Evolutionary conservation across 1,140 invertebrate species (phyloP).

Genomic region (Drosophila elegans): DNA sequence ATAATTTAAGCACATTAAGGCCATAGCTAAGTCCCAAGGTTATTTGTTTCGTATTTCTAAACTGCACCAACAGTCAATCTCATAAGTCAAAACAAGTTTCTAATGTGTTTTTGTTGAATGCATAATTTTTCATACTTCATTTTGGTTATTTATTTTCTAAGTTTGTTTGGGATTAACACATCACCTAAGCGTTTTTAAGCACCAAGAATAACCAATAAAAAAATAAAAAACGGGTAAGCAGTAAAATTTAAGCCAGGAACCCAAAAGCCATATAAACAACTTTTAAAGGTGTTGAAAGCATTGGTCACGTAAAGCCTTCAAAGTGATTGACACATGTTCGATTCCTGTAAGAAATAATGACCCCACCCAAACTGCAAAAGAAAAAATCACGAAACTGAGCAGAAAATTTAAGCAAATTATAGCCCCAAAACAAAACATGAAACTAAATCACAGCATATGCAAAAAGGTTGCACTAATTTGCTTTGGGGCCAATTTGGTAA

Average conservation of each 20-base stretch:
- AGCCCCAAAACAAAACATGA: slow-evolving; percentile 32
- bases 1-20: slow-evolving; percentile 49
- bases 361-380: slow-evolving; percentile 27
- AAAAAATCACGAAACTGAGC: slow-evolving; percentile 24
- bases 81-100: slow-evolving; percentile 47
- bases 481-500: slow-evolving; percentile 15
- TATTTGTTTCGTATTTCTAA: slow-evolving; percentile 24
- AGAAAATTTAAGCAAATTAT: slow-evolving; percentile 49
- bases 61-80: slow-evolving; percentile 43
- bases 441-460: slow-evolving; percentile 34
- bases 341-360: slow-evolving; percentile 25
- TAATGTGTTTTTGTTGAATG: slow-evolving; percentile 53
- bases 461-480: slow-evolving; percentile 47
- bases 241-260: slow-evolving; percentile 1
- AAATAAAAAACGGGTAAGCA: slow-evolving; percentile 35
- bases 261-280: slow-evolving; percentile 8
- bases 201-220: slow-evolving; percentile 5
- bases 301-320: slow-evolving; percentile 40
- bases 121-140: slow-evolving; percentile 53
- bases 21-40: slow-evolving; percentile 50
- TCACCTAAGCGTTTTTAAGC: slow-evolving; percentile 32
- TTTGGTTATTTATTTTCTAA: slow-evolving; percentile 27
- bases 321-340: slow-evolving; percentile 47
- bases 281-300: slow-evolving; percentile 52
- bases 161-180: slow-evolving; percentile 41